These are phyloP conservation scores for Euplexia lucipara DNA, from an alignment of 2,888 invertebrate species.

Conservation along the genomic window DNA sequence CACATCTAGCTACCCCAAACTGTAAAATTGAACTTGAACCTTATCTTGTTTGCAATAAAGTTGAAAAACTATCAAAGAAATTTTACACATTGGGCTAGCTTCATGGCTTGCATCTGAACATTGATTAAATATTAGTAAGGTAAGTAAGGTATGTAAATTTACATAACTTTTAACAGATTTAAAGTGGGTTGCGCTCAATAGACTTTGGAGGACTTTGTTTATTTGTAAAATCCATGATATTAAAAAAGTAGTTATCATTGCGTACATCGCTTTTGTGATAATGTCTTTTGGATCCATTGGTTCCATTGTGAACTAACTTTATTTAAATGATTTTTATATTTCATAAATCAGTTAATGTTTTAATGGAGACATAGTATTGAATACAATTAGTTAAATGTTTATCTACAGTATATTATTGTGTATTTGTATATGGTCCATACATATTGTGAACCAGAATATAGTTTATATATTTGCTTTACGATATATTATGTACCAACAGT, in stretches of 20 bases:
- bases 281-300: background rate
- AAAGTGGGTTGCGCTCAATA: no score
- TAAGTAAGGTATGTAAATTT: no score
- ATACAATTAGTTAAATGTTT: conserved; percentile 5
- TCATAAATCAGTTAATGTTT: conserved; percentile 5
- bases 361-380: conserved; percentile 12
- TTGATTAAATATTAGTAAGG: no score
- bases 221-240: no score
- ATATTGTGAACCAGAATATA: conserved; percentile 16
- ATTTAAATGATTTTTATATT: conserved; percentile 1
- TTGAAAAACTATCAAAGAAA: no score
- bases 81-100: no score
- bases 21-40: no score
- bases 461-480: conserved; percentile 44
- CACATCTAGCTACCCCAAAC: no score
- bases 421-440: conserved; percentile 1
- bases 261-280: background rate
- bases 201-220: no score
- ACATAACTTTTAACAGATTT: no score
- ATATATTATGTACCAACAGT: conserved; percentile 37
- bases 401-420: conserved; percentile 1
- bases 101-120: no score
- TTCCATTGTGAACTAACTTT: background rate
- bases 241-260: background rate
- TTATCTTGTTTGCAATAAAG: no score